Base-by-base conservation (phyloP, 2,797 vertebrate species). In the Nyctibius grandis region DNA sequence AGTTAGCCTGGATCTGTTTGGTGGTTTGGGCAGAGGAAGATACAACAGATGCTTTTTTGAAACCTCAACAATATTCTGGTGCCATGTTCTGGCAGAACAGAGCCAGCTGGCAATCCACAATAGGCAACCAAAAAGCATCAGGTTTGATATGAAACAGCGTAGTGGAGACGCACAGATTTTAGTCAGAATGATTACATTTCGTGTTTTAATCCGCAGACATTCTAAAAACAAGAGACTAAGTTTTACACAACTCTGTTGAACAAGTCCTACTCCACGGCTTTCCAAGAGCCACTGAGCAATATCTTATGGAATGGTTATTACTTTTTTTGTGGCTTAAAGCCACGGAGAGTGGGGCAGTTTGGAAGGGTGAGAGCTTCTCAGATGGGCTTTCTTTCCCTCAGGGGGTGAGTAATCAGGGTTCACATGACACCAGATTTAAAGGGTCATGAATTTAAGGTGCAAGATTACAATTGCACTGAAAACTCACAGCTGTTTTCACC, bases 141-240 rank as follows among this genome's bases (percentile, higher is more conserved):
- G 11, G 11, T 94, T 63, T 94, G 86, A 60, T 57, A 54, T 11
- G 20, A 89, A 96, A 76, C 34, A 75, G 54, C 29, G 34, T 10
- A 88, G 68, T 48, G 86, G 68, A 70, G 80, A 95, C 78, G 57
- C 81, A 54, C 72, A 91, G 67, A 80, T 95, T 90, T 92, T 31
- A 26, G 18, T 82, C 92, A 85, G 86, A 89, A 91, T 53, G 45
- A 82, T 92, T 93, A 67, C 48, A 89, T 93, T 96, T 96, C 93
- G 84, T 33, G 9, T 56, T 95, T 83, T 79, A 91, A 85, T 89
- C 89, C 33, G 1, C 61, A 95, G 61, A 89, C 54, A 11, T 54
- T 56, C 40, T 89, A 64, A 91, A 96, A 96, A 72, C 72, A 96
- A 79, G 89, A 92, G 22, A 64, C 8, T 89, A 68, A 72, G 14